phyloP scores from a whole-genome alignment of 2,888 invertebrate genomes.

The Blera fallax region DNA sequence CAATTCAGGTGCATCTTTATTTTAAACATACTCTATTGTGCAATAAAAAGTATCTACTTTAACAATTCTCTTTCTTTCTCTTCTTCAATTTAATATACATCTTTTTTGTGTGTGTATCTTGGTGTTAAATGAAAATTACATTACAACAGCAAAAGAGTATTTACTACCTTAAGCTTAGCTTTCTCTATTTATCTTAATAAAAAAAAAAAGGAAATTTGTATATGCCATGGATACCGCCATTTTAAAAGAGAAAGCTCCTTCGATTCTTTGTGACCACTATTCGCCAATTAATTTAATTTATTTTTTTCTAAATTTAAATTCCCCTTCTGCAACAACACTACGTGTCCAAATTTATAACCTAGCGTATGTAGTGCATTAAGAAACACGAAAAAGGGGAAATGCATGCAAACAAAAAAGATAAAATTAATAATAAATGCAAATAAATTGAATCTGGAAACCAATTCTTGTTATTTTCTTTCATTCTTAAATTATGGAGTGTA shows the following conservation, averaged over 20 bases:
- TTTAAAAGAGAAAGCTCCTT: not conserved
- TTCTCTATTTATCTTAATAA: not conserved
- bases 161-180: not conserved
- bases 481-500: constrained; percentile 69
- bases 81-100: constrained; percentile 48
- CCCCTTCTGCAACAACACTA: not conserved
- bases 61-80: constrained; percentile 34
- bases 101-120: not conserved
- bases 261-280: not conserved
- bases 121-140: constrained; percentile 14
- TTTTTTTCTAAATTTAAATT: not conserved
- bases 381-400: not conserved
- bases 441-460: constrained; percentile 60
- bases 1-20: constrained; percentile 69
- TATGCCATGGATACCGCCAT: constrained; percentile 6
- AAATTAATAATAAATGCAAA: constrained; percentile 58
- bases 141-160: constrained; percentile 23
- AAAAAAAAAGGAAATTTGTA: not conserved
- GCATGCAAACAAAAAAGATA: not conserved
- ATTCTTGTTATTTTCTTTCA: constrained; percentile 34
- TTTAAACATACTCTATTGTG: constrained; percentile 66
- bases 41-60: constrained; percentile 64
- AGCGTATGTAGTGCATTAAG: not conserved
- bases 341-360: constrained; percentile 6
- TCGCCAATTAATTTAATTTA: not conserved